Base-by-base conservation (phyloP, 2,888 invertebrate species). In the Acleris cristana region DNA sequence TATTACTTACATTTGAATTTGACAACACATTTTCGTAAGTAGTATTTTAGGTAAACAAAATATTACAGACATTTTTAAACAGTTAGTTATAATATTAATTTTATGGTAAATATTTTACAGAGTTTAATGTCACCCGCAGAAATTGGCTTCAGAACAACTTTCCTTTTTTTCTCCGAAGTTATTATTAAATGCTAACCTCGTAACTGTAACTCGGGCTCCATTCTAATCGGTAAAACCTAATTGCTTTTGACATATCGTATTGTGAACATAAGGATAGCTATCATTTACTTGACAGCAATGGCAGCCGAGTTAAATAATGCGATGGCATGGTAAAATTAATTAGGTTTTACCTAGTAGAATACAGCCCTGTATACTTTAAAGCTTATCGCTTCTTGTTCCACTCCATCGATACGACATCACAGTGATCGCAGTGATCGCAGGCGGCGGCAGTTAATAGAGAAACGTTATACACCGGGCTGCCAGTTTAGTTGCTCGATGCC, bases 71-170 rank as follows among this genome's bases (percentile, higher is more conserved):
- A 40, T 40, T 40, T 40, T 40, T 34, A 34, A 34, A 40, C 14
- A 14, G 14, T 40, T 44, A 44, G 5, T 48, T 18, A n/a, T 7
- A 48, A 48, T 45, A n/a, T n/a, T 8, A 48, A n/a, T 18, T n/a
- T 8, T 18, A 48, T 48, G 5, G 21, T 26, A 48, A 83, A 83
- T 79, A 80, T 84, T 83, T 83, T 83, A 82, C 85, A 83, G 85
- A 85, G 82, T 86, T 87, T 79, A 78, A 81, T 81, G 85, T 84
- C 84, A 79, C 77, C 79, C 70, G 73, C 85, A 86, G 82, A 84
- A 83, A 87, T 86, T 85, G 81, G 81, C 81, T 82, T 77, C 73
- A 14, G 19, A 34, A 51, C 21, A 52, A 58, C 66, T 61, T 65
- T 40, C 65, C 23, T 61, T 60, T 76, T 74, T 72, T 71, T 69